Evolutionary conservation across 2,888 invertebrate species (phyloP), one percentile per base, ranked within the genome.

Genomic region (Microplitis manilae): DNA sequence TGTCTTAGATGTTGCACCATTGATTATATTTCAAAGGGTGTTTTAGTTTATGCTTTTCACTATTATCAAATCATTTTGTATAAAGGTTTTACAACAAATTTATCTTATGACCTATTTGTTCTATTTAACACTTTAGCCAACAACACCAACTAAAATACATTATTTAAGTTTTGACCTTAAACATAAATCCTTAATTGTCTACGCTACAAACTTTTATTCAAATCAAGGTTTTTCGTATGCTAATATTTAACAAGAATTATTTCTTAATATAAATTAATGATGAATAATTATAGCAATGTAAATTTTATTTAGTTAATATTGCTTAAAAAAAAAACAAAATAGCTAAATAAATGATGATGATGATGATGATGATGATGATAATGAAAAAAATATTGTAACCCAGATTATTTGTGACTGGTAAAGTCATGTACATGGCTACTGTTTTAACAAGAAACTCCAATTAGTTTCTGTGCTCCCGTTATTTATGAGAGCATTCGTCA

Each of bases 401-500:
- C 81, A 83, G 83, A 83, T 83, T 69, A 69, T 64, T 70, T 71
- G 68, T 38, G 79, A 79, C 75, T 77, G 77, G 74, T 73, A 75
- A 76, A 81, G 80, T 81, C 78, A 80, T 73, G 80, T 78, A 70
- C 69, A 72, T 65, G 71, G 78, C 79, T 79, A 82, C 81, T 83
- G 82, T 84, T 84, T 50, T 81, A 84, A 85, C 84, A 84, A 86
- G 85, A 85, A 85, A 85, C 81, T 84, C 84, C 85, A 86, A 85
- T 86, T 86, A 85, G 85, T 84, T 85, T 83, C 82, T 82, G 80
- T 82, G 83, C 81, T 81, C 81, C 77, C 79, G 84, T 85, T 86
- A 86, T 86, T 86, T 86, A 85, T 84, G 84, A 81, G 82, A 81
- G 82, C 84, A 86, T 86, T 83, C 83, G 84, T 86, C 86, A 86